Base-by-base conservation (phyloP, 2,113 vertebrate species). In the Melanerpes aurifrons region DNA sequence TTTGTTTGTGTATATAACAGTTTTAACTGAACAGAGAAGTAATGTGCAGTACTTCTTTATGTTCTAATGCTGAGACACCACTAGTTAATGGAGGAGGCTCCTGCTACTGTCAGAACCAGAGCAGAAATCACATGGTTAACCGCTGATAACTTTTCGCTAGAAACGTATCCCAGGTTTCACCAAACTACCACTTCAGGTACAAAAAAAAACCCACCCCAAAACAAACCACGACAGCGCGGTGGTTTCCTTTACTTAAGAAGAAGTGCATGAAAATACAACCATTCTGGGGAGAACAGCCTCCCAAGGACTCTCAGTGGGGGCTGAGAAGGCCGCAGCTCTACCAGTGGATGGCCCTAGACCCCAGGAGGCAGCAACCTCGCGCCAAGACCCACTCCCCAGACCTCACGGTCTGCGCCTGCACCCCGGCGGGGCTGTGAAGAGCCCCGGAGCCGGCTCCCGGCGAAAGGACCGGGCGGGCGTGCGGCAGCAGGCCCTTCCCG, bases 281-380 rank as follows among this genome's bases (percentile, higher is more conserved):
- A 8, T 16, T 29, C 1, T 2, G 11, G 8, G 25, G 16, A 54
- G 17, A 35, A 37, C 54, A 9, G 26, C 26, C 43, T 57, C 69
- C 16, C 21, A 29, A 4, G 13, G 62, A 26, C 1, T 4, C n/a
- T 15, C 56, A 35, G 37, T 1, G 1, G 7, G 4, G 10, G 31
- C 37, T 8, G 32, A 35, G 14, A 15, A 16, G 17, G 35, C 53
- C 2, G 11, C 67, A 28, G 45, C 45, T n/a, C 26, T 3, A 3
- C 15, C 35, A 1, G 15, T 5, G 10, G 10, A 32, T 14, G 2
- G 21, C 25, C 19, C 15, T n/a, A n/a, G 11, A 6, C 26, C 14
- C 31, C 19, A 9, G 4, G 11, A 4, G 21, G 10, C 25, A 14
- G 17, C 20, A 47, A 26, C 48, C 11, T 25, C 24, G 6, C 40